Evolutionary conservation across 2,113 vertebrate genomes (phyloP), one percentile per base, ranked within the genome.

Genomic region (Lota lota): DNA sequence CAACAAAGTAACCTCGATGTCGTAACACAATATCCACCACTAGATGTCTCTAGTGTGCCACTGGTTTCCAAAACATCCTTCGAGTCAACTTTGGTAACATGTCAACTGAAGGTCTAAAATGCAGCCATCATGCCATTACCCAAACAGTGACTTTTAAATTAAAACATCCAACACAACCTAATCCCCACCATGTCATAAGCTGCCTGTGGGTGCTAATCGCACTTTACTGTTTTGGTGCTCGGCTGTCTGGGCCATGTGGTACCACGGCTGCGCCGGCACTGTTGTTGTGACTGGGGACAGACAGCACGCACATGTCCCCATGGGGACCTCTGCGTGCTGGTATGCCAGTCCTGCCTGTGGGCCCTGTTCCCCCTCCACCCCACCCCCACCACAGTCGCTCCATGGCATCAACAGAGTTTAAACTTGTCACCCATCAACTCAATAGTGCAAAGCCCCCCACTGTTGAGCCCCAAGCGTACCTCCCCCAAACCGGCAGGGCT

Each of bases 241-340:
- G 56, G 36, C 22, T 21, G 11, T 47, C 40, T 47, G 40, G 40
- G 8, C 53, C 22, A 12, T 61, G 20, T 61, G 63, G 40, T 47
- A 11, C 40, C 40, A 47, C 2, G 66, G 22, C 61, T 4, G 69
- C 40, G 16, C 3, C 12, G n/a, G 53, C 16, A 53, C 53, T 47
- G 71, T 66, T 85, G 82, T 81, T 85, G 80, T 77, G 78, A 76
- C 10, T 64, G 69, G 40, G 65, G 36, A 63, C 77, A 81, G 74
- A 80, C 66, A 80, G 66, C 66, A 83, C 74, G 84, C 74, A 74
- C 68, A 68, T 66, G 14, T 47, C 40, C 64, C 70, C 61, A 61
- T 21, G 0, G 36, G 58, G 65, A 66, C 54, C 63, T 22, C 69
- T 73, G 72, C 73, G 64, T 66, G 66, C 72, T 74, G 81, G 82